Percentiles rank a stretch among this genome's conserved stretches.
These are phyloP conservation scores for Drosophila asahinai DNA, from an alignment of 1,140 invertebrate species.

Conservation along the genomic window DNA sequence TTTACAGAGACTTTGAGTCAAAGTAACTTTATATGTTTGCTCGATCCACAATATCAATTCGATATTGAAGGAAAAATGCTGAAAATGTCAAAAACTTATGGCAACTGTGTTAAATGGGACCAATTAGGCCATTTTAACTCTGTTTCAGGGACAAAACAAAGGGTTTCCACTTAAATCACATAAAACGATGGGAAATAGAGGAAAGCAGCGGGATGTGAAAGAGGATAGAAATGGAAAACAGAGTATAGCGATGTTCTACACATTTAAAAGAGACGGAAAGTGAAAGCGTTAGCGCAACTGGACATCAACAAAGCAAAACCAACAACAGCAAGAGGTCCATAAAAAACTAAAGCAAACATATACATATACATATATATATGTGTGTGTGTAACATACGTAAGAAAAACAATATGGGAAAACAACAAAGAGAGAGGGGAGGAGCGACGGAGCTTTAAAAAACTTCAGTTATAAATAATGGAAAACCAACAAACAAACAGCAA, in stretches of 20 bases:
- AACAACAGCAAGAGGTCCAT: conserved; percentile 12
- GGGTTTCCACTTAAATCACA: conserved; percentile 7
- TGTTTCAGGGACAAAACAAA: not conserved
- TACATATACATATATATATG: not conserved
- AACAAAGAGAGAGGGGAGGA: conserved; percentile 1
- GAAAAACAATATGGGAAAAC: conserved; percentile 13
- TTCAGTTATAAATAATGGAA: conserved; percentile 55
- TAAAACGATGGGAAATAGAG: not conserved
- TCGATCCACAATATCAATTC: not conserved
- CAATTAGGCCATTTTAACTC: conserved; percentile 9
- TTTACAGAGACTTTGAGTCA: too few species aligned
- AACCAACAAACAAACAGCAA: conserved; percentile 50
- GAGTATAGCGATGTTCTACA: not conserved
- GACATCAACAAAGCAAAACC: conserved; percentile 26
- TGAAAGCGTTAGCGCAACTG: conserved; percentile 27
- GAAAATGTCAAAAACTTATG: conserved; percentile 6
- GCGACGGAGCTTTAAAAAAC: conserved; percentile 21
- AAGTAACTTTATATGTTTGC: not conserved
- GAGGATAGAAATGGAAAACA: not conserved
- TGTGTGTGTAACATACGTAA: conserved; percentile 9
- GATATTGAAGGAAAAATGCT: conserved; percentile 1
- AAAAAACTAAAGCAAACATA: conserved; percentile 17
- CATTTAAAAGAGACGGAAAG: conserved; percentile 2
- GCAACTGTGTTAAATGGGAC: not conserved
- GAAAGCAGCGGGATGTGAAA: conserved; percentile 2